Conservation (phyloP, 2,113 vertebrate species). For the Hyaena hyaena region DNA sequence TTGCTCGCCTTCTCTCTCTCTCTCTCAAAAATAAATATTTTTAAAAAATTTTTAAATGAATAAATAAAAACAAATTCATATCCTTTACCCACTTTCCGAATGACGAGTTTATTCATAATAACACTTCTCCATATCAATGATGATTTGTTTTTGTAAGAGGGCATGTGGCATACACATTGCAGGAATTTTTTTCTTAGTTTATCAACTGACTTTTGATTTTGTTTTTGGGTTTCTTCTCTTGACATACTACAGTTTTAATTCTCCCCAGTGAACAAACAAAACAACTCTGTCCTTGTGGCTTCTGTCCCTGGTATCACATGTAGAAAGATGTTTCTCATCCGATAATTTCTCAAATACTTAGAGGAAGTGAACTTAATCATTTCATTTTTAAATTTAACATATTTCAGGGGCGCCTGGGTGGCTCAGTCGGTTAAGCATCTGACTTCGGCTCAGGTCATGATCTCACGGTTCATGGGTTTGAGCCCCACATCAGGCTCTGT, state of each 20-base stretch:
- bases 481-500: too few species aligned
- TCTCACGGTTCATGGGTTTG: too few species aligned
- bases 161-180: background rate
- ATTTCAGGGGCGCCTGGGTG: background rate
- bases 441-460: too few species aligned
- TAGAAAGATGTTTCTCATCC: background rate
- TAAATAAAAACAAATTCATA: background rate
- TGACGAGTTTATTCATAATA: background rate
- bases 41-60: too few species aligned
- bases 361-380: background rate
- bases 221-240: background rate
- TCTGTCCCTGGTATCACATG: background rate
- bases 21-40: too few species aligned
- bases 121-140: background rate
- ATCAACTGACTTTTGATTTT: background rate
- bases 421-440: too few species aligned
- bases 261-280: background rate
- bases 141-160: background rate
- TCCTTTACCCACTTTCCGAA: background rate
- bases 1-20: too few species aligned
- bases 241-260: background rate
- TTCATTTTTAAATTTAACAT: slow-evolving; percentile 10
- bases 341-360: background rate
- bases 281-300: background rate
- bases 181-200: background rate